Evolutionary conservation across 2,888 invertebrate species (phyloP), one percentile per base, ranked within the genome.

Genomic region (Drosophila colorata): DNA sequence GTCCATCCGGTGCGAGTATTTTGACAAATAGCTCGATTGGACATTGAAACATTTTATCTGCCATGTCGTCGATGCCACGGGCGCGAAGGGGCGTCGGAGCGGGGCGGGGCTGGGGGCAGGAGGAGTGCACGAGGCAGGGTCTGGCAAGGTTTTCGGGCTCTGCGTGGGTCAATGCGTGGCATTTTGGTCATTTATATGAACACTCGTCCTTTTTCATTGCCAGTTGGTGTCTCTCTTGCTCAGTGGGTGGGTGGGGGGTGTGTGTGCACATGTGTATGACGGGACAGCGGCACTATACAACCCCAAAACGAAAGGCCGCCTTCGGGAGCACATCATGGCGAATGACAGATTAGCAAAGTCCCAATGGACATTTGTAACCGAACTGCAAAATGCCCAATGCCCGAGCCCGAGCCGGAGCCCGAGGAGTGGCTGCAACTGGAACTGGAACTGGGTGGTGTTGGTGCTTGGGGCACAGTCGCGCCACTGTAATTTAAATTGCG

Each of bases 11-110:
- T 70, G 74, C 59, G 69, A 88, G 83, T 82, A 85, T 88, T 90
- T 90, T 90, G 91, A 90, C 88, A 90, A 90, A 90, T 90, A 68
- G 79, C 83, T 74, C 87, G 88, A 90, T 91, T 89, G 90, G 91
- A 90, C 90, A 88, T 88, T 90, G 90, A 89, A 90, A 87, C 90
- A 90, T 90, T 90, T 91, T 89, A 91, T 91, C 88, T 87, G 83
- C 68, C 83, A 85, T 80, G 88, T 88, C 87, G 87, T 82, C 88
- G 79, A 84, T 84, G 81, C 78, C 76, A 78, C 48, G 67, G 70
- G 79, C 66, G 33, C 44, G 8, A 53, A 20, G 53, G 33, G 38
- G 51, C 23, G 53, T 44, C 20, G 35, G 47, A 4, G 53, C 14
- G 44, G 16, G 37, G 38, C 7, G 7, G 16, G 52, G 31, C 41